Evolutionary conservation across 30 jellyfish, hydroid and myxozoan genomes (phyloP), one percentile per base, ranked within the genome.

Genomic region (Haliclystus octoradiatus): DNA sequence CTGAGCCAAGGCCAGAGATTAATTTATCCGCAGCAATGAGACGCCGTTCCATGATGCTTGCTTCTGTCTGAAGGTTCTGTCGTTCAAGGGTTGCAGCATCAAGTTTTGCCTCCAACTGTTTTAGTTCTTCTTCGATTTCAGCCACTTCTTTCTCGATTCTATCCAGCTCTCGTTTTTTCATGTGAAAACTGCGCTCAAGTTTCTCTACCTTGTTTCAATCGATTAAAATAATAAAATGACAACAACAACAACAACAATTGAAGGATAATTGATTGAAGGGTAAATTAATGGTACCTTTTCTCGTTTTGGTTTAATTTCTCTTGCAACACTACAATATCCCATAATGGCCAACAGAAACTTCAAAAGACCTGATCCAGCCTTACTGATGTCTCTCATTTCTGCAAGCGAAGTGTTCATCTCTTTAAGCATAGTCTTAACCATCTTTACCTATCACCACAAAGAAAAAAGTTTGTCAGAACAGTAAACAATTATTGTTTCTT

Each of bases 1-100:
- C 97, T 0, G 97, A 88, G 1, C 97, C 97, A 25, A 88, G 84
- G 34, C 97, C 97, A 62, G 97, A 88, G 0, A 88, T 88, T 26
- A 88, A 84, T 62, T 79, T 88, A 76, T 88, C 97, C 53, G 97
- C 97, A 19, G 97, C 97, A 40, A 88, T 79, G 71, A 88, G 76
- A 27, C 97, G 80, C 19, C 97, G 80, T 33, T 88, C 97, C 97
- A 88, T 88, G 68, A 88, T 68, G 60, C 79, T 82, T 3, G 97
- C 97, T 63, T 88, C 97, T 66, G 74, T 94, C 61, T 88, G 97
- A 12, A 88, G 88, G 46, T 62, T 73, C 50, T 72, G 79, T 71
- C 85, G 74, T 72, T 88, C 97, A 70, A 47, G 75, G 93, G 69
- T 88, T 2, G 97, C 97, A 22, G 53, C 93, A 52, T 81, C 97